phyloP scores from a whole-genome alignment of 2,888 invertebrate species.

The Anthrax anthrax region DNA sequence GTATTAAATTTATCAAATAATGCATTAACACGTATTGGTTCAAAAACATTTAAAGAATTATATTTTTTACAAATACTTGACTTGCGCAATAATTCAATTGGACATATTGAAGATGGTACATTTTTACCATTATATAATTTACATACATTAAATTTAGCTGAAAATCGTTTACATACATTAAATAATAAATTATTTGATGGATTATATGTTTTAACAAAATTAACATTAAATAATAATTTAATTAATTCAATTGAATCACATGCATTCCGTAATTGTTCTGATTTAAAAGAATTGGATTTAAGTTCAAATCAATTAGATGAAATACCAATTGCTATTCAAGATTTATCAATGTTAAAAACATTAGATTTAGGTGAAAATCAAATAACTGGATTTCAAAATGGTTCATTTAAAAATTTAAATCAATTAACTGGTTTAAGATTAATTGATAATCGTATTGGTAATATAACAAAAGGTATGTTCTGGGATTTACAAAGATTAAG shows the following conservation, averaged over 20 bases:
- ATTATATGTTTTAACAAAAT: slow-evolving; percentile 64
- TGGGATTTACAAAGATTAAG: slow-evolving; percentile 72
- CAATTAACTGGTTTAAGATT: slow-evolving; percentile 76
- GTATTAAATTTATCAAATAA: slow-evolving; percentile 77
- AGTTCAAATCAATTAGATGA: slow-evolving; percentile 71
- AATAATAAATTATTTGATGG: slow-evolving; percentile 72
- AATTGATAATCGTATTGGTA: slow-evolving; percentile 81
- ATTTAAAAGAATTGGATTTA: slow-evolving; percentile 75
- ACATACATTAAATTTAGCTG: slow-evolving; percentile 76
- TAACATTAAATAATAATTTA: slow-evolving; percentile 74
- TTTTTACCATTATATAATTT: slow-evolving; percentile 78
- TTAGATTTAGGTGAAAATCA: slow-evolving; percentile 87
- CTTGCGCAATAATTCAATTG: slow-evolving; percentile 73
- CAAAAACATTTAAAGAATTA: slow-evolving; percentile 72
- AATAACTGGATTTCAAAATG: slow-evolving; percentile 67
- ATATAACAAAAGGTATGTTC: slow-evolving; percentile 71
- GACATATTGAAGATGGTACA: slow-evolving; percentile 76
- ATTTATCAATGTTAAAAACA: slow-evolving; percentile 68
- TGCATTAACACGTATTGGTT: slow-evolving; percentile 67
- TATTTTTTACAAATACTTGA: slow-evolving; percentile 75
- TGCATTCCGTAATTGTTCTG: slow-evolving; percentile 77
- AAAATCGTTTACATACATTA: slow-evolving; percentile 69
- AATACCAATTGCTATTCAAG: slow-evolving; percentile 70
- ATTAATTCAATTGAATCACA: slow-evolving; percentile 63
- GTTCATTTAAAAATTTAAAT: slow-evolving; percentile 70